Base-by-base conservation (phyloP, 2,888 invertebrate species). In the Melipona beecheii region DNA sequence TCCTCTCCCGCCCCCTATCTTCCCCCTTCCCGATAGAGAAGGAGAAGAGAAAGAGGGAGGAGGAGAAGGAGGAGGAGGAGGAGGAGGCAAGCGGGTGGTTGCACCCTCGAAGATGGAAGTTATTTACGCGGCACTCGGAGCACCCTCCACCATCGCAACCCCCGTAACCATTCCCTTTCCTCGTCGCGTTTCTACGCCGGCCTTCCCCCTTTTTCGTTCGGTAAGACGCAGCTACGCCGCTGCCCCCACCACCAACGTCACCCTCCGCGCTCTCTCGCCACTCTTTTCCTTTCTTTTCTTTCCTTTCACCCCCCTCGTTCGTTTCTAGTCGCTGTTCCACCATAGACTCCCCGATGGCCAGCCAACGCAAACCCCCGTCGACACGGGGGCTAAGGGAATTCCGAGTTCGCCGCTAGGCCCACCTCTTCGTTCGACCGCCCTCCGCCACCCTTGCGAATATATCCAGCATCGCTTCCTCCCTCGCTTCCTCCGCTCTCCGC, bases 71-170 rank as follows among this genome's bases (percentile, higher is more conserved):
- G 86, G 84, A 11, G 11, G 54, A 31, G 21, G 17, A 21, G 15
- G 21, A 13, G 21, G 64, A 36, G 64, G 31, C 19, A 36, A 31
- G 60, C 36, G 86, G 88, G 87, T 89, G 89, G 86, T 86, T 90
- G 90, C 90, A 86, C 88, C 88, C 88, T 89, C 86, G 90, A 90
- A 89, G 91, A 91, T 91, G 91, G 87, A 89, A 91, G 89, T 92
- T 92, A 91, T 92, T 92, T 90, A 91, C 91, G 89, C 89, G 84
- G 85, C 85, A 85, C 89, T 90, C 88, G 86, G 87, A 84, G 78
- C 87, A 90, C 87, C 91, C 90, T 89, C 88, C 87, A 88, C 84
- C 86, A 84, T 86, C 86, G 86, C 84, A 81, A 84, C 84, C 85
- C 43, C 82, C 86, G 77, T 80, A 85, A 84, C 83, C 84, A 84